These are phyloP conservation scores for Hypsibius dujardini DNA, from an alignment of 1,140 invertebrate species.

Conservation along the genomic window DNA sequence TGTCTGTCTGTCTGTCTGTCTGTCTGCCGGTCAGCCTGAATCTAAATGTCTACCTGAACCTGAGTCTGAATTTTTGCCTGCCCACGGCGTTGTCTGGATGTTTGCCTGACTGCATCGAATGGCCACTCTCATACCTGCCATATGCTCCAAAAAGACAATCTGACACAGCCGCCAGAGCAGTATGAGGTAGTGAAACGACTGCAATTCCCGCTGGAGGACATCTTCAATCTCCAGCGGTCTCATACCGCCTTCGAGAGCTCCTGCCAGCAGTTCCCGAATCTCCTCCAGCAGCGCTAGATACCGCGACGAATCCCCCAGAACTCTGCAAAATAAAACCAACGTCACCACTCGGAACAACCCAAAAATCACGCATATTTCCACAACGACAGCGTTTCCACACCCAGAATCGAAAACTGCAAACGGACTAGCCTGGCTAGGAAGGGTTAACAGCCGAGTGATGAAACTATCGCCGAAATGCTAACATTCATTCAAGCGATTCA, in stretches of 20 bases:
- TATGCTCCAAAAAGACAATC: constrained; percentile 7
- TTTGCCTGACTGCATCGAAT: neutral
- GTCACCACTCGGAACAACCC: neutral
- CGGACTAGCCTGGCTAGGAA: too few relatives aligned
- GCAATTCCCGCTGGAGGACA: neutral
- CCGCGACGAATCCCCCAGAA: neutral
- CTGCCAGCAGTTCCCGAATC: neutral
- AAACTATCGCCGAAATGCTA: neutral
- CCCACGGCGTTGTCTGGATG: constrained; percentile 2
- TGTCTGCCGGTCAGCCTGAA: neutral
- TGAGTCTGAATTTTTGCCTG: neutral
- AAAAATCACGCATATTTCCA: too few relatives aligned
- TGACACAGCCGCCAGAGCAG: neutral
- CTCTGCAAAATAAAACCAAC: neutral
- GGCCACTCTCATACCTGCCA: neutral
- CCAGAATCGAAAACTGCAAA: too few relatives aligned
- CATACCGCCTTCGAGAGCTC: neutral
- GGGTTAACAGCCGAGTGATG: too few relatives aligned
- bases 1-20: neutral
- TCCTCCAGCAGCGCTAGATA: neutral
- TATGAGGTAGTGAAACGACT: neutral
- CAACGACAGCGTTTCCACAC: too few relatives aligned
- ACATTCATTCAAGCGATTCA: too few relatives aligned
- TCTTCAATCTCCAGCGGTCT: neutral
- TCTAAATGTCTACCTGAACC: too few relatives aligned